A percentile compares a stretch with the other conserved stretches of the same genome.
These are phyloP conservation scores for Aphidius colemani DNA, from an alignment of 2,888 invertebrate species.

Conservation along the genomic window DNA sequence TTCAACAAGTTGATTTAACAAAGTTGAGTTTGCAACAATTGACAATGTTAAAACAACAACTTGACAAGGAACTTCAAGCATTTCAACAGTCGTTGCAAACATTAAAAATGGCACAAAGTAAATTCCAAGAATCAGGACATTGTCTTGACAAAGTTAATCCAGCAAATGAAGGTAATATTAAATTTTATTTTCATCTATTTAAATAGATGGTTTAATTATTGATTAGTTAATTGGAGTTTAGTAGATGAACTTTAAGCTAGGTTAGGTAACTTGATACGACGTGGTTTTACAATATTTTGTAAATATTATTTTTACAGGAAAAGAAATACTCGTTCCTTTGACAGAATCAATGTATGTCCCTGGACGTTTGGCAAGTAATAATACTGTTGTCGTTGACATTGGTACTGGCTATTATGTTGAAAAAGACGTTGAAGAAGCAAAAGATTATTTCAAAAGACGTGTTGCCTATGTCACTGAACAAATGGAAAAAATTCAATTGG, in stretches of 20 bases:
- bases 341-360: conserved; percentile 98
- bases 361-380: conserved; percentile 81
- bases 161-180: conserved; percentile 67
- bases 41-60: conserved; percentile 81
- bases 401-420: conserved; percentile 97
- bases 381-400: conserved; percentile 90
- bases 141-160: conserved; percentile 80
- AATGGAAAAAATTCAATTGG: conserved; percentile 88
- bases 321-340: conserved; percentile 88
- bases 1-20: conserved; percentile 80
- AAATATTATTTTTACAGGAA: conserved; percentile 51
- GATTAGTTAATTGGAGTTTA: background rate
- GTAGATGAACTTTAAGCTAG: conserved; percentile 13
- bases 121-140: conserved; percentile 87
- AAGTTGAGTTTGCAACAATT: conserved; percentile 81
- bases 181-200: conserved; percentile 6
- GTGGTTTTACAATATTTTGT: background rate
- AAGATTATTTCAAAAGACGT: conserved; percentile 91
- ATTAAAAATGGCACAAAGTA: conserved; percentile 86
- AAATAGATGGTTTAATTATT: conserved; percentile 2
- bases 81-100: conserved; percentile 90
- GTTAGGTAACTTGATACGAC: conserved; percentile 27
- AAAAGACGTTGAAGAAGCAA: conserved; percentile 82
- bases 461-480: conserved; percentile 90
- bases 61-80: conserved; percentile 87